Base-by-base conservation (phyloP, 2,888 invertebrate genomes). In the Branchipolynoe longqiensis region DNA sequence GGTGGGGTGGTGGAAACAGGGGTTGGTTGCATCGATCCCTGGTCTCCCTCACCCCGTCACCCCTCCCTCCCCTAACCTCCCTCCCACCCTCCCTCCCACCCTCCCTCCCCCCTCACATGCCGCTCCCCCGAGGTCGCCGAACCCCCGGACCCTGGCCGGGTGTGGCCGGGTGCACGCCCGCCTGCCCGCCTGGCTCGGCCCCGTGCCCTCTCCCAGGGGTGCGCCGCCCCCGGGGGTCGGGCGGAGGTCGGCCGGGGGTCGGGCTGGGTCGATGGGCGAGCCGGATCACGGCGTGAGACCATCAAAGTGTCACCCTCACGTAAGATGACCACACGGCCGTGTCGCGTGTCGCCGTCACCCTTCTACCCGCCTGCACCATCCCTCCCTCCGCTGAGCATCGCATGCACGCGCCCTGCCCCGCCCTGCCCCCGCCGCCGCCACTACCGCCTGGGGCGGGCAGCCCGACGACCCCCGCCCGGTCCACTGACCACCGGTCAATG, bases 291-390 rank as follows among this genome's bases (percentile, higher is more conserved):
- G 48, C 78, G 78, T 78, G 78, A 41, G 31, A 78, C 54, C 54
- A 78, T 78, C 78, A 78, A 78, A 78, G 78, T 54, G 69, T 78
- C 78, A 41, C 74, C 54, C 48, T 18, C 18, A 78, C 78, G 78
- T 78, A 78, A 78, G 78, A 78, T 78, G 78, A 78, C 78, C 78
- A 33, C 78, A 78, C 78, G 48, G 25, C 78, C 78, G 78, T 78
- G 78, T 78, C 78, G 31, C 41, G 78, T 78, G 78, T 69, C 48
- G 4, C 78, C 78, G 69, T 78, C 48, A 78, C 78, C 78, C 54
- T 14, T 25, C 62, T n/a, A n/a, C n/a, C n/a, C n/a, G n/a, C n/a
- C n/a, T n/a, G n/a, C n/a, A n/a, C n/a, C n/a, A n/a, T n/a, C n/a
- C n/a, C n/a, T n/a, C n/a, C n/a, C 62, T 25, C n/a, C 6, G 31